These are phyloP conservation scores for Semnornis frantzii DNA, from an alignment of 2,113 vertebrate genomes.

Conservation along the genomic window DNA sequence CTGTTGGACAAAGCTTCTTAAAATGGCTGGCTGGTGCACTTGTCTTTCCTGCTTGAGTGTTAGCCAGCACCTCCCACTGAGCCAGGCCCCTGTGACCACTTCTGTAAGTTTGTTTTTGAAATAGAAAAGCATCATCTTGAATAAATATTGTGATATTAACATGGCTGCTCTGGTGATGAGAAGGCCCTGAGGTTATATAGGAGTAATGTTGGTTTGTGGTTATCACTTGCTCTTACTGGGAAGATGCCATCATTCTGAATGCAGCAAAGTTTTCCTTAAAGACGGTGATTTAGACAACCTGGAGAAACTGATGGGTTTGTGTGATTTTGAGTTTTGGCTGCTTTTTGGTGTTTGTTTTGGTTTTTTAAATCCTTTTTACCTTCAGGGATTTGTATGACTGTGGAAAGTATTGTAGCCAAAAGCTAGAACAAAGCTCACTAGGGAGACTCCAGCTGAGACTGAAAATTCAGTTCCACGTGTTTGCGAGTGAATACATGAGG, in stretches of 20 bases:
- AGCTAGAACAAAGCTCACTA: conserved; percentile 23
- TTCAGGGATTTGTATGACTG: conserved; percentile 31
- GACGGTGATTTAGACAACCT: background rate
- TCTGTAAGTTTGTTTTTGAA: background rate
- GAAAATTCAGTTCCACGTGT: background rate
- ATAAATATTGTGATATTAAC: background rate
- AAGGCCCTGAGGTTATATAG: background rate
- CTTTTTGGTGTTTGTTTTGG: background rate
- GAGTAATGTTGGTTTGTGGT: background rate
- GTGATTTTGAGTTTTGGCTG: background rate
- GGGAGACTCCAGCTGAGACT: conserved; percentile 36
- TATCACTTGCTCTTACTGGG: background rate
- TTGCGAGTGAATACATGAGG: background rate
- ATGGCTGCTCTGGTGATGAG: background rate
- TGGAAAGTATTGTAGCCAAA: conserved; percentile 42
- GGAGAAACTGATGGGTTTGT: conserved; percentile 5
- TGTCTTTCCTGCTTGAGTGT: background rate
- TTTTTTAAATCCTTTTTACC: background rate
- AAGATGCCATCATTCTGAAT: background rate
- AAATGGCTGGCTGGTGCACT: background rate
- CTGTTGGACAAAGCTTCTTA: background rate
- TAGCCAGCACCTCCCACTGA: background rate
- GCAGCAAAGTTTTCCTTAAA: background rate
- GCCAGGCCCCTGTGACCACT: background rate
- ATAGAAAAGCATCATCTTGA: background rate